These are phyloP conservation scores for Chironomus riparius DNA, from an alignment of 2,888 invertebrate species.

Conservation along the genomic window DNA sequence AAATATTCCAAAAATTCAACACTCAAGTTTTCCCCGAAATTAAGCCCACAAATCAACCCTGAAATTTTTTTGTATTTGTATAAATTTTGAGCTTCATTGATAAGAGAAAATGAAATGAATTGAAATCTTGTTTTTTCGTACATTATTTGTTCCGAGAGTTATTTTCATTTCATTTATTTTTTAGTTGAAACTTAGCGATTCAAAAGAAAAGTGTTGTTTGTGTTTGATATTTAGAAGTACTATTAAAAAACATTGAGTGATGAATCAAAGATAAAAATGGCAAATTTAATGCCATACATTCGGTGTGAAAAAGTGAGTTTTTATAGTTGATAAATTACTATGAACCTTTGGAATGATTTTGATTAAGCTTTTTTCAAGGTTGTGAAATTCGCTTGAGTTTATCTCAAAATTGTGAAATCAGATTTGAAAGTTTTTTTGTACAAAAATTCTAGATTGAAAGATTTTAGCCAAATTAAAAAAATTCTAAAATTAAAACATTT, in stretches of 20 bases:
- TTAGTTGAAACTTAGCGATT: slow-evolving; percentile 1
- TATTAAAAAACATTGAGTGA: not conserved
- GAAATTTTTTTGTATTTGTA: not conserved
- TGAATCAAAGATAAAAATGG: not conserved
- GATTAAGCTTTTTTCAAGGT: no score
- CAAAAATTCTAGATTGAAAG: no score
- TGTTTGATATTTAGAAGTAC: not conserved
- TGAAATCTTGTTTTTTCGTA: no score
- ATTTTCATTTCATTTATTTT: not conserved
- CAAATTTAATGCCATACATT: not conserved
- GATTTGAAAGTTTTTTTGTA: no score
- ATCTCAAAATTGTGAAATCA: no score
- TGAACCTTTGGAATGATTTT: no score
- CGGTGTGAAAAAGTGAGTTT: slow-evolving; percentile 18
- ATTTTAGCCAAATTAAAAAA: no score
- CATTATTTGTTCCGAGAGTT: not conserved
- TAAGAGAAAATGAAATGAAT: not conserved
- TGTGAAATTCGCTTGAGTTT: no score
- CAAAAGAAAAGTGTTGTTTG: not conserved
- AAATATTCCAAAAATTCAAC: no score
- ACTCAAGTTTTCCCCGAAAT: no score
- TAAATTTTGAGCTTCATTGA: not conserved
- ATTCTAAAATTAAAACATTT: no score
- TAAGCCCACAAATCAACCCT: no score
- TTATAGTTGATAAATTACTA: not conserved